Percentiles rank a stretch among this genome's conserved stretches.
Evolutionary conservation across 2,888 invertebrate genomes (phyloP).

Genomic region (Brachyptera putata): DNA sequence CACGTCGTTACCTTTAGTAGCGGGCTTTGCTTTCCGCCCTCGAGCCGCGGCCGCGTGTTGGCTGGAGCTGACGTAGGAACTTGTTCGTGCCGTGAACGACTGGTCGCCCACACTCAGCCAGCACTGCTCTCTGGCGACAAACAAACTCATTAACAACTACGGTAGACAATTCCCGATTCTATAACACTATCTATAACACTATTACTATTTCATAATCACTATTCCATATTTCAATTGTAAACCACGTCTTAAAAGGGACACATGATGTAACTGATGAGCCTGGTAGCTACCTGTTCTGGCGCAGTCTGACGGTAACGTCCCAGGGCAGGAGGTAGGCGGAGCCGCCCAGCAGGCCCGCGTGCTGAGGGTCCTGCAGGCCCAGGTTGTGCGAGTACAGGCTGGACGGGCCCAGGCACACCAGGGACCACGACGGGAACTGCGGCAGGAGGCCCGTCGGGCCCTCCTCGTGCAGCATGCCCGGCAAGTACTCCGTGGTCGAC

Average conservation of each 20-base stretch:
- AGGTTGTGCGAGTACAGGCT: slow-evolving; percentile 85
- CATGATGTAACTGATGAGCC: no score
- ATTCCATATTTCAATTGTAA: no score
- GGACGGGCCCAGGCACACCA: slow-evolving; percentile 85
- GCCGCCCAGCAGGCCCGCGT: slow-evolving; percentile 84
- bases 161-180: no score
- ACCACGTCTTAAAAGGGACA: no score
- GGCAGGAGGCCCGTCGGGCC: slow-evolving; percentile 75
- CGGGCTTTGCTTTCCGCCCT: slow-evolving; percentile 46
- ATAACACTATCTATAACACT: no score
- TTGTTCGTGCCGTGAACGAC: slow-evolving; percentile 20
- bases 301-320: slow-evolving; percentile 70
- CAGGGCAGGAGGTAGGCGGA: slow-evolving; percentile 91
- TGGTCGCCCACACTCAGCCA: slow-evolving; percentile 45
- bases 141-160: no score
- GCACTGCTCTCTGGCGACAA: slow-evolving; percentile 38
- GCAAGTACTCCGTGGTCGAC: slow-evolving; percentile 85
- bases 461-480: slow-evolving; percentile 81
- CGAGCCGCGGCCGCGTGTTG: slow-evolving; percentile 33
- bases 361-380: slow-evolving; percentile 76
- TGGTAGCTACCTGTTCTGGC: slow-evolving; percentile 44
- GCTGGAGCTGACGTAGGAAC: neutral
- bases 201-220: no score
- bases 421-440: slow-evolving; percentile 84
- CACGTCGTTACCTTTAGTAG: slow-evolving; percentile 39